A percentile compares a stretch with the other conserved stretches of the same genome.
phyloP scores from a whole-genome alignment of 2,888 invertebrate genomes.

The Leptothorax acervorum region DNA sequence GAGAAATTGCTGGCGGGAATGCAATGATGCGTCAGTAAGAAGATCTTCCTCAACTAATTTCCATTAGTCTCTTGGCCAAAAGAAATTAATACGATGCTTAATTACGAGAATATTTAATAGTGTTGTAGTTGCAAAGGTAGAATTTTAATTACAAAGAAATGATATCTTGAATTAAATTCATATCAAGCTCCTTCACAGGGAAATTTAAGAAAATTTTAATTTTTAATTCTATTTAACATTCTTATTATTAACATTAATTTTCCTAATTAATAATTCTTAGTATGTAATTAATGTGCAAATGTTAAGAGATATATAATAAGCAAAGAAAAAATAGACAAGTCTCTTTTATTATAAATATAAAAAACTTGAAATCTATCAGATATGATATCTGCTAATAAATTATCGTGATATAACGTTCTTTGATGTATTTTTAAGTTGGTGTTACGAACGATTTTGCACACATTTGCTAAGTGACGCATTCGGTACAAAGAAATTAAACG shows the following conservation, averaged over 20 bases:
- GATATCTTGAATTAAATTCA: slow-evolving; percentile 1
- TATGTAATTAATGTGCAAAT: neutral
- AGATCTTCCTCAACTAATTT: neutral
- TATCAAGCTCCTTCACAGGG: neutral
- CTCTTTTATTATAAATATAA: neutral
- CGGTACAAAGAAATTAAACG: neutral
- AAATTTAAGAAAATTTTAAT: neutral
- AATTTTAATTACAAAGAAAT: slow-evolving; percentile 17
- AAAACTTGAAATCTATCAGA: neutral
- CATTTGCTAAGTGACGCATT: neutral
- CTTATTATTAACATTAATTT: too few relatives aligned
- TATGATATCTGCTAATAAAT: neutral
- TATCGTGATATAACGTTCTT: neutral
- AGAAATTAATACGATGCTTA: neutral
- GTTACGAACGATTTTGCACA: neutral
- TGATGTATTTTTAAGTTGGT: neutral
- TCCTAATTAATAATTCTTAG: neutral
- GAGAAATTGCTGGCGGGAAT: neutral
- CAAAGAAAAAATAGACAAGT: neutral
- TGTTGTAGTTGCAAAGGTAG: neutral
- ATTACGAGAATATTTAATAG: slow-evolving; percentile 5
- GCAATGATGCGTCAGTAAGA: neutral
- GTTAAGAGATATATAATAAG: neutral
- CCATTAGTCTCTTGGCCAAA: neutral
- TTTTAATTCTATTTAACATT: neutral